Evolutionary conservation across 2,888 invertebrate genomes (phyloP).

Genomic region (Entomobrya multifasciata): DNA sequence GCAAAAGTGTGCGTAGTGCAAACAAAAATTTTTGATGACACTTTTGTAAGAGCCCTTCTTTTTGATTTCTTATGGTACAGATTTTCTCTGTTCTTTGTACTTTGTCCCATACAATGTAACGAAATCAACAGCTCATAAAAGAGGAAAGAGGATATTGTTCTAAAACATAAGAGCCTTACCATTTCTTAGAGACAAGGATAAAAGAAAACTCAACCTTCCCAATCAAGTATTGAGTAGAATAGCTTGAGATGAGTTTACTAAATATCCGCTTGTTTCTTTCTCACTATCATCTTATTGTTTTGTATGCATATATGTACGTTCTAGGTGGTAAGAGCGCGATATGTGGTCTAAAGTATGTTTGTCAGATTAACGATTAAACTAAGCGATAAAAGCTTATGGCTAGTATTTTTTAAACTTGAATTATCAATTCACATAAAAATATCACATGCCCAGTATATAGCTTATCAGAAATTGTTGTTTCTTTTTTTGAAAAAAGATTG

Average conservation of each 20-base stretch:
- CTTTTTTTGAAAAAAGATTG: no score
- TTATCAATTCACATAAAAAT: no score
- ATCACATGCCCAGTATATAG: no score
- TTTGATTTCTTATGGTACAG: neutral
- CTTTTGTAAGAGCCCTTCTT: slow-evolving; percentile 6
- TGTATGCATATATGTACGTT: no score
- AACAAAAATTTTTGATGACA: slow-evolving; percentile 19
- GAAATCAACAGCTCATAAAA: slow-evolving; percentile 1
- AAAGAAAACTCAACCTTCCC: slow-evolving; percentile 16
- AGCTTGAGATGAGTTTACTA: slow-evolving; percentile 48
- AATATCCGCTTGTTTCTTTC: slow-evolving; percentile 42
- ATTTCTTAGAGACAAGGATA: slow-evolving; percentile 6
- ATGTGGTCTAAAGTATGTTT: no score
- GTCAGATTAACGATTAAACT: no score
- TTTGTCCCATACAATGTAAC: neutral
- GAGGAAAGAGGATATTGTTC: slow-evolving; percentile 36
- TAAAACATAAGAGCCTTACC: slow-evolving; percentile 23
- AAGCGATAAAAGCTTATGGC: no score
- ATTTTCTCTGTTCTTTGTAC: neutral
- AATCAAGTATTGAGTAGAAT: slow-evolving; percentile 40
- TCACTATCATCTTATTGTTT: neutral
- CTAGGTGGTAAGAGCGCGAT: no score
- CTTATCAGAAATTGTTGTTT: no score
- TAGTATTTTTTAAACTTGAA: no score
- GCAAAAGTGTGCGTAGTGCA: neutral